A percentile compares a stretch with the other conserved stretches of the same genome.
These are phyloP conservation scores for Heliconius hermathena DNA, from an alignment of 1,140 invertebrate genomes.

Conservation along the genomic window DNA sequence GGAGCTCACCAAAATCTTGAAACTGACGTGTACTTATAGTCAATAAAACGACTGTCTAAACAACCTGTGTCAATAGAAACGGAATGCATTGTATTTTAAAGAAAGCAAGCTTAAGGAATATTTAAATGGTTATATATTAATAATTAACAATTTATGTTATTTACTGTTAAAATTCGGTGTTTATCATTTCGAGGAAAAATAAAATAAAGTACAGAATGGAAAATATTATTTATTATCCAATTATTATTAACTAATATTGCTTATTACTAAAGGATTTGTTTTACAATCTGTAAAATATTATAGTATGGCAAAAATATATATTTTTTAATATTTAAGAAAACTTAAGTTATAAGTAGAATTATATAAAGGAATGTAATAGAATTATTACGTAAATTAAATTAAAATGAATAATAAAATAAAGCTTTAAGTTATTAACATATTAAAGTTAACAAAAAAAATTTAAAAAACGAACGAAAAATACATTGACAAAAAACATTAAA, in stretches of 20 bases:
- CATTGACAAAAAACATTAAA: background rate
- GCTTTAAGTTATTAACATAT: background rate
- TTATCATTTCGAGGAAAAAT: background rate
- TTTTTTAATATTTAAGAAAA: background rate
- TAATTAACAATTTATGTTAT: background rate
- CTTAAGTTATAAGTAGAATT: background rate
- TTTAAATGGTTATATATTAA: no score
- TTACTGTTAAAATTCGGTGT: background rate
- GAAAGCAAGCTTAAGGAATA: no score
- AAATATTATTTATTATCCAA: slow-evolving; percentile 7
- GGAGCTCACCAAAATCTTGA: no score
- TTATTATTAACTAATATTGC: background rate
- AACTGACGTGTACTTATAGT: background rate
- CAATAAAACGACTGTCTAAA: background rate
- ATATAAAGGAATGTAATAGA: background rate
- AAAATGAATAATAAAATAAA: background rate
- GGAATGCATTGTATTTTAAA: background rate
- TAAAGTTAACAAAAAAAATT: background rate
- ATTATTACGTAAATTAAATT: background rate
- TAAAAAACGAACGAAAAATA: background rate
- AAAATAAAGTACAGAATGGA: background rate
- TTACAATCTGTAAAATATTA: background rate
- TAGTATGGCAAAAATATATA: background rate
- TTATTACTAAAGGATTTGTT: background rate
- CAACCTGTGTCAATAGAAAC: background rate